Evolutionary conservation across 2,113 vertebrate genomes (phyloP), one percentile per base, ranked within the genome.

Genomic region (Caloenas nicobarica): DNA sequence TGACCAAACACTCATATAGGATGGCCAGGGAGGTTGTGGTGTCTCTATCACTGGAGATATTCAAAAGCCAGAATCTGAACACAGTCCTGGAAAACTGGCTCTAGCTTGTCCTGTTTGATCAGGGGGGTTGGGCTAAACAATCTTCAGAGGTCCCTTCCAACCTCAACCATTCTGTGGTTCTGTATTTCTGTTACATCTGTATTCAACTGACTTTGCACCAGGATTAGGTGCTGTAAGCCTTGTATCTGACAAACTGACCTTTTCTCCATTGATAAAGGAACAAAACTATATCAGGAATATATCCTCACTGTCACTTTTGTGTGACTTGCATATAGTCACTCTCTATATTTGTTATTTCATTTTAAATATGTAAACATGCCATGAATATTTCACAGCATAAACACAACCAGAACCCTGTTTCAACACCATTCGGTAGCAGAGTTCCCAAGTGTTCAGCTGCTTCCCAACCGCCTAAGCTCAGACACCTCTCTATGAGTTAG

Each of bases 391-490:
- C 71, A 79, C 18, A 51, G 44, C 3, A 16, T 8, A 89, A 88
- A 58, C 44, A 62, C 24, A 57, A 29, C 31, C 65, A 77, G 65
- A 80, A 29, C 24, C 8, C 77, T 62, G 40, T 96, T 92, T 78
- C 50, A 71, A 26, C 26, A 69, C 36, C 28, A 7, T 56, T 95
- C 48, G 23, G 23, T 14, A 78, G 40, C 16, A 96, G 70, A 95
- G 80, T 53, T 96, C 54, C 50, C 69, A 70, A 89, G 57, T 57
- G 33, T 71, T 94, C 3, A 3, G 61, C 83, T 93, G 92, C 61
- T 97, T 96, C 93, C 94, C 92, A 72, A 74, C 28, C 89, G 62
- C 93, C 97, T 97, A 96, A 96, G 44, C 72, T 87, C 74, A 95
- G 65, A 83, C 7, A 13, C 54, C 78, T 96, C 95, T 92, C 62